These are phyloP conservation scores for Myotis lucifugus DNA, from an alignment of 2,113 vertebrate species.

Conservation along the genomic window DNA sequence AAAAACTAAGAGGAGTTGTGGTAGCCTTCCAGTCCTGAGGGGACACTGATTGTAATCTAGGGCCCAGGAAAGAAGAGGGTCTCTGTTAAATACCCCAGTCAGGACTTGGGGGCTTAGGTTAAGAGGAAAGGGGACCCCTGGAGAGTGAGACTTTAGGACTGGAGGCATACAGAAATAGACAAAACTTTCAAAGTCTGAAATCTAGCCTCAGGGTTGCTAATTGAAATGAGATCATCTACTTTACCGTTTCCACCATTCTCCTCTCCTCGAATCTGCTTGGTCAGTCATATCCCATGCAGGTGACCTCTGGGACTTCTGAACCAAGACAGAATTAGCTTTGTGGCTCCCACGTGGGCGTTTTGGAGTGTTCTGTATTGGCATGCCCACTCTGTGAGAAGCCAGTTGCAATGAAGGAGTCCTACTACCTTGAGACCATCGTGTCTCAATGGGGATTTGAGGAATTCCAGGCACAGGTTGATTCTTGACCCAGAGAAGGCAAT, in stretches of 20 bases:
- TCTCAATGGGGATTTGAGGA: not conserved
- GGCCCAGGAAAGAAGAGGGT: not conserved
- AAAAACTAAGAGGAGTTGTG: not conserved
- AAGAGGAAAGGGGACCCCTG: not conserved
- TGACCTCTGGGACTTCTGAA: not conserved
- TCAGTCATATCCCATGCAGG: not conserved
- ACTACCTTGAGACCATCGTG: not conserved
- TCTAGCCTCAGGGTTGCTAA: not conserved
- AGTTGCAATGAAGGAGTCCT: not conserved
- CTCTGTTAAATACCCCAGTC: not conserved
- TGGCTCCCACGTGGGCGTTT: not conserved
- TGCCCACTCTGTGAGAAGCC: not conserved
- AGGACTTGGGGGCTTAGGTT: not conserved
- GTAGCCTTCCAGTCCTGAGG: not conserved
- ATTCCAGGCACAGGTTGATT: not conserved
- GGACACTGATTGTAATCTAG: not conserved
- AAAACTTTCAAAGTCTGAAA: not conserved
- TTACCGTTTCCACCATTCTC: not conserved
- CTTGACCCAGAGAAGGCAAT: not conserved
- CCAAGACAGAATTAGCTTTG: not conserved
- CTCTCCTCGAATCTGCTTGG: not conserved
- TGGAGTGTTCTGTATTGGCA: not conserved
- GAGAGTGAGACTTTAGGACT: not conserved
- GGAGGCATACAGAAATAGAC: not conserved
- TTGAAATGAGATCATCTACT: not conserved